Base-by-base conservation (phyloP, 64 coral and sea anemone species). In the Pachyseris speciosa region DNA sequence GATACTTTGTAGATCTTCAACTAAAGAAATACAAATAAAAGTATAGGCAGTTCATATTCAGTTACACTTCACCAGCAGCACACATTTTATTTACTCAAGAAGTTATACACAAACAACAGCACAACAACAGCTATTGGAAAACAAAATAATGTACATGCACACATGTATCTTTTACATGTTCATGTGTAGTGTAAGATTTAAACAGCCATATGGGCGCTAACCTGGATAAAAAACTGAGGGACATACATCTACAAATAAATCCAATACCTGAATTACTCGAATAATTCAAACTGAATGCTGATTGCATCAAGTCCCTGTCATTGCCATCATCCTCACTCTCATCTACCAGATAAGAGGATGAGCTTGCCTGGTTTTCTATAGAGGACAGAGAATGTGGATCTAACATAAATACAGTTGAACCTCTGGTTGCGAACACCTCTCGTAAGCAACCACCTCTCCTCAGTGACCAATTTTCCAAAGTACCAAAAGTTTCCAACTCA, bases 141-240 rank as follows among this genome's bases (percentile, higher is more conserved):
- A 63, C 59, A 63, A 63, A 59, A 2, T 59, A 59, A 63, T 63
- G 59, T 63, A 63, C 22, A 63, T 25, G 59, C 59, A 63, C 22
- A 25, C 59, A 63, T 63, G 59, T 24, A 63, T 63, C 22, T 63
- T 45, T 45, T 45, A 45, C 43, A 45, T 63, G 53, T 59, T 59
- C 53, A 59, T 59, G 53, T 59, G 59, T 63, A 63, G 59, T 63
- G 59, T 63, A 63, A 63, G 59, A 63, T 63, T n/a, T 63, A 63
- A 63, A 63, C 59, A 63, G 59, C 5, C 59, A 63, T 63, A 25
- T 63, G 22, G 59, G 59, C 3, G 59, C 59, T 63, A 63, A 63
- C 22, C 59, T n/a, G 59, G 59, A 25, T 63, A 63, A 63, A 63
- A 25, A 63, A 63, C 19, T 63, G 22, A 63, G 59, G 59, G 20